Evolutionary conservation across 2,797 vertebrate genomes (phyloP), one percentile per base, ranked within the genome.

Genomic region (Aldrovandia affinis): DNA sequence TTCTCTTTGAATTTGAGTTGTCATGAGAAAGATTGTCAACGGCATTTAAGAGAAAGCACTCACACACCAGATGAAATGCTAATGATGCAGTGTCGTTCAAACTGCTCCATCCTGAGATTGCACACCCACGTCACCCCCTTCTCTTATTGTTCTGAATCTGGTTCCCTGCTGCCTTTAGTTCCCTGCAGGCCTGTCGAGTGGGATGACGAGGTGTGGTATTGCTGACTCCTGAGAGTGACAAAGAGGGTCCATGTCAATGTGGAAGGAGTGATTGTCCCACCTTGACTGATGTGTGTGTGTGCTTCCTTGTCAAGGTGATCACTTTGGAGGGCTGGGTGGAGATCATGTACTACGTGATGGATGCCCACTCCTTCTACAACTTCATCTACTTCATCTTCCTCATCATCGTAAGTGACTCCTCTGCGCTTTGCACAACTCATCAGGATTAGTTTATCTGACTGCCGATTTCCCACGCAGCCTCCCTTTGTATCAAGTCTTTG

Each of bases 331-430:
- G 96, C 75, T 96, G 96, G 96, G 96, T 96, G 86, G 96, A 96
- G 90, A 96, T 96, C 87, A 96, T 96, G 96, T 96, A 96, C 90
- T 96, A 96, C 0, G 96, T 96, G 89, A 96, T 96, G 96, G 96
- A 96, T 0, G 96, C 96, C 0, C 96, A 96, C 87, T 96, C 96
- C 52, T 96, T 96, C 92, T 96, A 96, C 91, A 96, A 96, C 90
- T 96, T 96, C 90, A 96, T 96, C 93, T 96, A 96, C 85, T 96
- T 96, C 83, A 96, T 96, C 89, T 93, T 96, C 87, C 93, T 96
- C 14, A 96, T 96, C 90, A 96, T 96, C 0, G 96, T 96, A 93
- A 96, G 96, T 96, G 90, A 78, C 25, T 20, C 2, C 84, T 25
- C 28, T 22, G 6, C 1, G 18, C 39, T 0, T 1, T 39, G 39